Base-by-base conservation (phyloP, 1,140 invertebrate species). In the Macrobrachium rosenbergii region DNA sequence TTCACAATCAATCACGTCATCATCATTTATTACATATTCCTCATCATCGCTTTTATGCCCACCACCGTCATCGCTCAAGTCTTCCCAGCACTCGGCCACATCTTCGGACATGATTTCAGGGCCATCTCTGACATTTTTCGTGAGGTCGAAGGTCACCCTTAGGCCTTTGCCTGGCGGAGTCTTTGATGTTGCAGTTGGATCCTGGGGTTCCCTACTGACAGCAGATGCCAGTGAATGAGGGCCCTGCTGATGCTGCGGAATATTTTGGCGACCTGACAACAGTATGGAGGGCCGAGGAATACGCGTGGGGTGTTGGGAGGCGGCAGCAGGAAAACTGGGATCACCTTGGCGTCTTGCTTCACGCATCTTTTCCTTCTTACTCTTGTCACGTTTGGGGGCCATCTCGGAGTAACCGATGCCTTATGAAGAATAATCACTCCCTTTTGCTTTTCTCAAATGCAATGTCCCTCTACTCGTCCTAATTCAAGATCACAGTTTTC, bases 71-170 rank as follows among this genome's bases (percentile, higher is more conserved):
- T 87, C 85, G 63, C 85, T 82, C 12, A 87, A 59, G 59, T 87
- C 85, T 52, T 87, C 85, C 85, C 85, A 87, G n/a, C 78, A 75
- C 16, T 87, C 85, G 7, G 81, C 64, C 78, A 87, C 85, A 21
- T 60, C 67, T 19, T 86, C 84, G 21, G 19, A 17, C 60, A 45
- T 17, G 10, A 28, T 58, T 21, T 67, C 73, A 14, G 63, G 45
- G 19, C 52, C 62, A 78, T 62, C 69, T 59, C 23, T 16, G 10
- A 75, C 63, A 43, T 76, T 87, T 23, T 77, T 73, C 23, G 52
- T 52, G 52, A 82, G 52, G 52, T 87, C 85, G 37, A 87, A 87
- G 69, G 85, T 81, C 45, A 87, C 85, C 28, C 59, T 73, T 21
- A 82, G 63, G 0, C 76, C 85, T 64, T 87, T 87, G n/a, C 79